Evolutionary conservation across 2,113 vertebrate species (phyloP).

Genomic region (rabbit (Oryctolagus cuniculus)): DNA sequence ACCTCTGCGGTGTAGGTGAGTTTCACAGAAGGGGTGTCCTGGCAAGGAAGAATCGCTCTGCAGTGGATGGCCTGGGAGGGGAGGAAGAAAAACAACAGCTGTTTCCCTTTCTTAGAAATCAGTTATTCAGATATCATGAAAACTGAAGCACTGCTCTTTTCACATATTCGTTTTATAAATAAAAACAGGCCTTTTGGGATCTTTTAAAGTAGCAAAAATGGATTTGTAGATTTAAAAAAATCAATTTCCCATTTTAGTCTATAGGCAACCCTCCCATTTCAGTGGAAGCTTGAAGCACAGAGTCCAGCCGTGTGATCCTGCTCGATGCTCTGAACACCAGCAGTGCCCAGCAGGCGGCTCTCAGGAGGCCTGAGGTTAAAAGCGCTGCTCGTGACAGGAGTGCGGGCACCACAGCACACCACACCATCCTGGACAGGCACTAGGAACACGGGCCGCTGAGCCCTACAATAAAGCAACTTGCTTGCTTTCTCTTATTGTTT

Average conservation of each 20-base stretch:
- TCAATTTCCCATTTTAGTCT: background rate
- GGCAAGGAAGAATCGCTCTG: slow-evolving; percentile 96
- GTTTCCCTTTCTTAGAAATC: slow-evolving; percentile 32
- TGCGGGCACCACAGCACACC: background rate
- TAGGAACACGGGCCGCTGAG: background rate
- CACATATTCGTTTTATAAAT: background rate
- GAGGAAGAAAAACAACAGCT: background rate
- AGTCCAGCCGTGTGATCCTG: background rate
- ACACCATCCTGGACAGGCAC: background rate
- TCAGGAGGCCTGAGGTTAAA: background rate
- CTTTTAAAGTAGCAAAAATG: slow-evolving; percentile 20
- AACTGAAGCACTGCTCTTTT: background rate
- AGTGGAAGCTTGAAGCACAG: background rate
- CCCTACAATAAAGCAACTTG: background rate
- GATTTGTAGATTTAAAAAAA: background rate
- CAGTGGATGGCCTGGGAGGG: slow-evolving; percentile 94
- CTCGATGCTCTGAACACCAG: background rate
- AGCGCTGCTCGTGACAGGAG: background rate
- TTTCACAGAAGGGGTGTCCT: slow-evolving; percentile 97
- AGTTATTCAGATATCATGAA: slow-evolving; percentile 50
- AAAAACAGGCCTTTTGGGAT: background rate
- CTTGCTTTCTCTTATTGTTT: background rate
- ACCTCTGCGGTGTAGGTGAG: slow-evolving; percentile 98
- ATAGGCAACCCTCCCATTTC: background rate
- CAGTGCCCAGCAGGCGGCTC: background rate